Evolutionary conservation across 2,113 vertebrate species (phyloP).

Genomic region (Oceanodroma tethys): DNA sequence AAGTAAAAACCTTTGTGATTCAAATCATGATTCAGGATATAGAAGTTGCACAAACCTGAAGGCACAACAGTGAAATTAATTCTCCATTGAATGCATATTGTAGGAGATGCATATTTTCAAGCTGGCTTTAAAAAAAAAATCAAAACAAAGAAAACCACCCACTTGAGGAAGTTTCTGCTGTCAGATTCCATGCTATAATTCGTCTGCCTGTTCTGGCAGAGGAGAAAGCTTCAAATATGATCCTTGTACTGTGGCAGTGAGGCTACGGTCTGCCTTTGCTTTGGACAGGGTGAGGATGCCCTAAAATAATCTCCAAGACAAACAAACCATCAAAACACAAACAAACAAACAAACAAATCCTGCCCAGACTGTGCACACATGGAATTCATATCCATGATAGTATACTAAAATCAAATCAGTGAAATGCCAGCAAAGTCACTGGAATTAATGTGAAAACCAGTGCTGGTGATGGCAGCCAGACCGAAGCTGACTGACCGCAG

Average conservation of each 20-base stretch:
- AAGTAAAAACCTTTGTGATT: not conserved
- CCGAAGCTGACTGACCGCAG: not conserved
- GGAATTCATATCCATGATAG: not conserved
- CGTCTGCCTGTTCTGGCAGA: not conserved
- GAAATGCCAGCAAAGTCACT: not conserved
- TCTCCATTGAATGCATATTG: not conserved
- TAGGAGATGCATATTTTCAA: not conserved
- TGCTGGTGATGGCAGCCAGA: not conserved
- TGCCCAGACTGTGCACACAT: not conserved
- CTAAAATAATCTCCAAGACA: constrained; percentile 4
- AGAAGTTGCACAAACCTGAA: not conserved
- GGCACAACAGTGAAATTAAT: not conserved
- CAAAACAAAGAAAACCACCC: too few species aligned
- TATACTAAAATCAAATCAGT: not conserved
- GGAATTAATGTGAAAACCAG: not conserved
- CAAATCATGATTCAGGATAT: not conserved
- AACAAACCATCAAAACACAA: constrained; percentile 8
- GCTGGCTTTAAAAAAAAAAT: not conserved
- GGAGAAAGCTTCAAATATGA: not conserved
- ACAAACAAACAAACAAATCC: constrained; percentile 32
- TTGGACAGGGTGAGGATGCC: not conserved
- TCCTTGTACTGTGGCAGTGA: not conserved
- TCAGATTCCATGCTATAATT: not conserved
- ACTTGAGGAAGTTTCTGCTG: not conserved
- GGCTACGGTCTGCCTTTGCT: not conserved